Evolutionary conservation across 2,797 vertebrate species (phyloP), one percentile per base, ranked within the genome.

Genomic region (Meriones psammophilus): DNA sequence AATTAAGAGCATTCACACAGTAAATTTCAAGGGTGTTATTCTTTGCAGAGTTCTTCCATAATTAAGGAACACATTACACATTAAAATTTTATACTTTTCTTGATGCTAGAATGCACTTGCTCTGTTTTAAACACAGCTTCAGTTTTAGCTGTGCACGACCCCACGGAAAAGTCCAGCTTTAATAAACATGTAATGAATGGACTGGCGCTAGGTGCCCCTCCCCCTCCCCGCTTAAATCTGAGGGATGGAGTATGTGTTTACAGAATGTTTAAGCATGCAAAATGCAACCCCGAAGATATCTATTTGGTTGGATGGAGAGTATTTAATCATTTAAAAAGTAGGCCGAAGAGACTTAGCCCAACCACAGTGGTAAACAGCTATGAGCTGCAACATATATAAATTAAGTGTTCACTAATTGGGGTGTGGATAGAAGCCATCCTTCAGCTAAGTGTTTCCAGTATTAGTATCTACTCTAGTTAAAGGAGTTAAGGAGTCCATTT

Each of bases 1-100:
- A 98, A 98, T 98, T 98, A 98, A 98, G 97, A 96, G 87, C 71
- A 98, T 98, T 98, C 98, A 98, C 98, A 98, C 98, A 98, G 97
- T 96, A 98, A 97, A 98, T 98, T 97, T 98, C 95, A 98, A 98
- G 95, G 46, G 46, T 94, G 89, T 96, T 98, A 98, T 98, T 98
- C 96, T 98, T 98, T 97, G 96, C 94, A 97, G 94, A 89, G 54
- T 97, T 98, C 10, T 98, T 97, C 92, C 97, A n/a, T 97, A 98
- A 98, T 98, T 98, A 98, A 98, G 89, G 73, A 97, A 93, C 8
- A 79, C 86, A 79, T 96, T 96, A 88, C 95, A 80, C 93, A 95
- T 98, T 76, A 98, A 97, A 18, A 69, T 96, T 93, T 88, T 73
- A 81, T 96, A 86, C 89, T 97, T 98, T 98, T 97, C 96, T 1